Conservation (phyloP, 1,140 invertebrate genomes). For the Linepithema humile region DNA sequence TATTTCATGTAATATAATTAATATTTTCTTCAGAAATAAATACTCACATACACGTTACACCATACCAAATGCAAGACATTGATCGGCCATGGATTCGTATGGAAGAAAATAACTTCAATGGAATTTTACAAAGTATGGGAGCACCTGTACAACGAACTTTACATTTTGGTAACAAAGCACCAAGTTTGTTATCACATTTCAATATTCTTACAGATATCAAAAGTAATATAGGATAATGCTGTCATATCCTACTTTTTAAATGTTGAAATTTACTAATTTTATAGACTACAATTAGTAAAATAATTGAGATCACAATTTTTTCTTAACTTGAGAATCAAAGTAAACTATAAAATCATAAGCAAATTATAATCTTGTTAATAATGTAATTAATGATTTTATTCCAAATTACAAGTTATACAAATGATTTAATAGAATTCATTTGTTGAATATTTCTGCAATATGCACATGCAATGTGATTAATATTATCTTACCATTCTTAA, state of each 20-base stretch:
- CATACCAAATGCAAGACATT: conserved; percentile 92
- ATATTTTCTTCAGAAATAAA: conserved; percentile 85
- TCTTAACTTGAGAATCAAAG: not conserved
- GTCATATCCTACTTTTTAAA: not conserved
- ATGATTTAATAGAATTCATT: conserved; percentile 1
- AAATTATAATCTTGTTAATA: not conserved
- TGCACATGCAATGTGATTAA: not conserved
- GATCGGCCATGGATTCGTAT: conserved; percentile 91
- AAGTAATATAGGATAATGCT: conserved; percentile 28
- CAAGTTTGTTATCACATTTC: conserved; percentile 89
- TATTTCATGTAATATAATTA: not conserved
- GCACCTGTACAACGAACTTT: conserved; percentile 86
- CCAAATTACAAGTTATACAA: conserved; percentile 3
- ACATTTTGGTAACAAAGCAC: conserved; percentile 88
- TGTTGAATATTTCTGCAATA: not conserved
- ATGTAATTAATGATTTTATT: not conserved
- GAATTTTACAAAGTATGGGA: conserved; percentile 87
- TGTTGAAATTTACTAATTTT: not conserved
- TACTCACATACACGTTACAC: conserved; percentile 91
- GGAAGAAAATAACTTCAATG: conserved; percentile 91
- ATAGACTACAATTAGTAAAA: not conserved
- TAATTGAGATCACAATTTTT: not conserved
- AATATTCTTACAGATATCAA: conserved; percentile 87
- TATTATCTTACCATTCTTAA: not conserved
- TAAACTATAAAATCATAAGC: not conserved